phyloP scores from a whole-genome alignment of 2,113 vertebrate genomes.

The Nothoprocta pentlandii region DNA sequence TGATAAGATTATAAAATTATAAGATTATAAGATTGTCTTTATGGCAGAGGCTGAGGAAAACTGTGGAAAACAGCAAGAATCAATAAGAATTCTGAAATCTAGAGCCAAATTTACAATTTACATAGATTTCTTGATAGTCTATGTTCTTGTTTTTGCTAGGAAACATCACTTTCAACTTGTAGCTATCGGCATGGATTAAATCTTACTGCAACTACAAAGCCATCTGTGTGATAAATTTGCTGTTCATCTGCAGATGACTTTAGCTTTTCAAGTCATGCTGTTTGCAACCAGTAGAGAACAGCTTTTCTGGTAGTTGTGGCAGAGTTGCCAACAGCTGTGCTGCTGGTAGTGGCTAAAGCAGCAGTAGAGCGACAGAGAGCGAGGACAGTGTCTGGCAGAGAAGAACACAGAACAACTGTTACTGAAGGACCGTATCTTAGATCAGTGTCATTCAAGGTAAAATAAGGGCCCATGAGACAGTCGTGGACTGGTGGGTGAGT shows the following conservation, averaged over 20 bases:
- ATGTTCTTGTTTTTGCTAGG: background rate
- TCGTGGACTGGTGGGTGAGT: background rate
- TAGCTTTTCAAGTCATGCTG: background rate
- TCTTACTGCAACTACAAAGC: background rate
- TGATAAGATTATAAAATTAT: too few species aligned
- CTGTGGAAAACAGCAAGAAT: background rate
- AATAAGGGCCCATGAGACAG: background rate
- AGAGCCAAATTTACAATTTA: background rate
- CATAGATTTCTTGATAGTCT: background rate
- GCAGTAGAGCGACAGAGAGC: background rate
- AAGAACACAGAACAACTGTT: background rate
- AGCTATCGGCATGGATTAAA: background rate
- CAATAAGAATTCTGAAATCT: background rate
- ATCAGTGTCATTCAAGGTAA: background rate
- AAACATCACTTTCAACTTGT: background rate
- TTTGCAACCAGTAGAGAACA: background rate
- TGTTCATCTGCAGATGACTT: background rate
- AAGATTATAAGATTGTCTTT: background rate
- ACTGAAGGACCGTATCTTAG: background rate
- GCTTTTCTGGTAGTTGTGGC: conserved; percentile 12
- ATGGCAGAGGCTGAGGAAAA: background rate
- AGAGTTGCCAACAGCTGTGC: background rate
- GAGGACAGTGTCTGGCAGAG: background rate
- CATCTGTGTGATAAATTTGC: background rate
- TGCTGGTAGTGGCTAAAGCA: background rate